A percentile compares a stretch with the other conserved stretches of the same genome.
phyloP scores from a whole-genome alignment of 2,797 vertebrate species.

The Poecilia wingei region DNA sequence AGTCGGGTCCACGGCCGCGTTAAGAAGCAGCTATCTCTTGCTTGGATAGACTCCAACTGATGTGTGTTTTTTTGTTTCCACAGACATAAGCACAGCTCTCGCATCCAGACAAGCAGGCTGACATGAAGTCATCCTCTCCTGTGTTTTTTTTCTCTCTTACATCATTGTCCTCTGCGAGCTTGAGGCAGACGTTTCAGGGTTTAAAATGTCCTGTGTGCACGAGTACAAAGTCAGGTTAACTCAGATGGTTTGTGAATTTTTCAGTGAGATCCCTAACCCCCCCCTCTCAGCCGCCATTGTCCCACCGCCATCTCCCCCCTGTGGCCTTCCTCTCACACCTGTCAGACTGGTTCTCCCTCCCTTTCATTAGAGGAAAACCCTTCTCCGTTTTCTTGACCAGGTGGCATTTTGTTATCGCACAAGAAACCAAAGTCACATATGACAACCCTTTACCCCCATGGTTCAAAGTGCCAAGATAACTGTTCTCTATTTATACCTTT shows the following conservation, averaged over 20 bases:
- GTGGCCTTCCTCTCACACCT: conserved; percentile 46
- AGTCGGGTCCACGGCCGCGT: conserved; percentile 48
- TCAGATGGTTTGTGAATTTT: conserved; percentile 37
- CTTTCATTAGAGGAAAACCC: conserved; percentile 58
- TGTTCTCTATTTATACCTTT: conserved; percentile 69
- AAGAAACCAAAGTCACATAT: conserved; percentile 61
- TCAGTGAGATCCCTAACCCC: conserved; percentile 25
- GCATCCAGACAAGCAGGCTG: conserved; percentile 55
- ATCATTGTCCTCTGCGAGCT: conserved; percentile 37
- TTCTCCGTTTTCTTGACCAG: conserved; percentile 64
- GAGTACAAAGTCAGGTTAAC: conserved; percentile 35
- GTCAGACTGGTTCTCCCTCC: conserved; percentile 65
- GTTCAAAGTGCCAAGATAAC: conserved; percentile 77
- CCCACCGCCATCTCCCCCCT: neutral
- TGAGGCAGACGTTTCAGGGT: conserved; percentile 20
- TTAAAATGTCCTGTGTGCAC: conserved; percentile 20
- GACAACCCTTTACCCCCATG: conserved; percentile 63
- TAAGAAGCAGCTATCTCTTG: conserved; percentile 55
- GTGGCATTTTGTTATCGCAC: conserved; percentile 70
- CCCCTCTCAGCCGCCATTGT: neutral
- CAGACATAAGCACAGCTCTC: conserved; percentile 72
- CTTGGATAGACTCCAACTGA: conserved; percentile 68
- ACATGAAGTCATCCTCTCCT: conserved; percentile 63
- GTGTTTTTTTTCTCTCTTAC: conserved; percentile 44
- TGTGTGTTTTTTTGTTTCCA: conserved; percentile 77